A percentile compares a stretch with the other conserved stretches of the same genome.
These are phyloP conservation scores for Oenanthe oenanthe DNA, from an alignment of 2,113 vertebrate species.

Conservation along the genomic window DNA sequence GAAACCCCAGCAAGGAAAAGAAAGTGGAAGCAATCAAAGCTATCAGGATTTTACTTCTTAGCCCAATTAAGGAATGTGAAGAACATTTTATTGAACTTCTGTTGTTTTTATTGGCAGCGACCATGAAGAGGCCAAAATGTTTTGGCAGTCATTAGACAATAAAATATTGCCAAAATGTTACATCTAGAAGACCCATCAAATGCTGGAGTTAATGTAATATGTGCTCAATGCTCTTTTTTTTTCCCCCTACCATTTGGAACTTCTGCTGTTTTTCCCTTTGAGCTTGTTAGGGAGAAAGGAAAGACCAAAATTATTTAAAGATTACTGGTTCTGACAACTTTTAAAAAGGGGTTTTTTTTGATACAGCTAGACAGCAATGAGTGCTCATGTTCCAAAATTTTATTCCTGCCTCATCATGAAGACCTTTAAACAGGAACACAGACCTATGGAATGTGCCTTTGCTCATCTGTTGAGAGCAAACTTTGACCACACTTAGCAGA, in stretches of 20 bases:
- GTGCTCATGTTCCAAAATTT: not conserved
- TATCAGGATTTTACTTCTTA: not conserved
- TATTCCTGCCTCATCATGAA: not conserved
- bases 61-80: not conserved
- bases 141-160: not conserved
- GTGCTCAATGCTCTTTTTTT: not conserved
- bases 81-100: not conserved
- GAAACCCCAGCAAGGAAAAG: not conserved
- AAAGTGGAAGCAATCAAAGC: not conserved
- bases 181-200: not conserved
- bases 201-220: not conserved
- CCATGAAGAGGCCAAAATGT: not conserved
- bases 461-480: not conserved
- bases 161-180: not conserved
- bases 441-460: not conserved
- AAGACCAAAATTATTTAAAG: not conserved
- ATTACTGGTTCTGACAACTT: not conserved
- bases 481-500: not conserved
- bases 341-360: not conserved
- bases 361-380: not conserved
- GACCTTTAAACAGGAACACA: not conserved
- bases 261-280: not conserved
- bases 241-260: rapidly evolving
- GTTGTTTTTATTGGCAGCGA: not conserved
- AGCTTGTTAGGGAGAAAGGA: not conserved